A percentile compares a stretch with the other conserved stretches of the same genome.
phyloP scores from a whole-genome alignment of 2,888 invertebrate species.

The Kryphioiulus occultus region DNA sequence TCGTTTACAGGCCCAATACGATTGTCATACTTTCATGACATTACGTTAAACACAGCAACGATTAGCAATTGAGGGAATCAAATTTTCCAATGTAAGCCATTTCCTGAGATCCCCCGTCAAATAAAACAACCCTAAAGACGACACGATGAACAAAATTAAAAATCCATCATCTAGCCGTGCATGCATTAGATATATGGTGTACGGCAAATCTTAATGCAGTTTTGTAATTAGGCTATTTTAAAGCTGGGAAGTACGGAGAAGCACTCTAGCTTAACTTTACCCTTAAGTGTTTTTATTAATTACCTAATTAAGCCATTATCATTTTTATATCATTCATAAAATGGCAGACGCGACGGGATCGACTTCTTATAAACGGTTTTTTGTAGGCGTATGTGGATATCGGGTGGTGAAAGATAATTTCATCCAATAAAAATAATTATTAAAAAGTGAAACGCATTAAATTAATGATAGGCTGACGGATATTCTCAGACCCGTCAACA shows the following conservation, averaged over 20 bases:
- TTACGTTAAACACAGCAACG: neutral
- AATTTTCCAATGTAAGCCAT: neutral
- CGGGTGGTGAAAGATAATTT: constrained; percentile 21
- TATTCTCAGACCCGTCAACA: too few species aligned
- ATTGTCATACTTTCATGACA: neutral
- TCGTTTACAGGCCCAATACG: too few species aligned
- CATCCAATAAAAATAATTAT: constrained; percentile 19
- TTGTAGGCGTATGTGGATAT: neutral
- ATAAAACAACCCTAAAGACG: neutral
- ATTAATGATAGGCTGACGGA: constrained; percentile 17
- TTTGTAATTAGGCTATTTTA: constrained; percentile 39
- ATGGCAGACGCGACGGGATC: neutral
- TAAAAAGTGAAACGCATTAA: neutral
- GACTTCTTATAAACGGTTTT: constrained; percentile 24
- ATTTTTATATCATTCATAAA: constrained; percentile 39
- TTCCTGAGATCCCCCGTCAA: neutral
- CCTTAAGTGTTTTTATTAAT: constrained; percentile 39
- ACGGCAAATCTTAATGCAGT: constrained; percentile 2
- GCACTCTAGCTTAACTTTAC: constrained; percentile 36
- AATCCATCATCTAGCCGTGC: constrained; percentile 17
- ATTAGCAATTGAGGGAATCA: neutral
- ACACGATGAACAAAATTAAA: neutral
- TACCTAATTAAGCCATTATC: constrained; percentile 39
- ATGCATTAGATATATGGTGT: neutral
- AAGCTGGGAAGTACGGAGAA: neutral